A percentile compares a stretch with the other conserved stretches of the same genome.
These are phyloP conservation scores for Drosophila asahinai DNA, from an alignment of 1,140 invertebrate species.

Conservation along the genomic window DNA sequence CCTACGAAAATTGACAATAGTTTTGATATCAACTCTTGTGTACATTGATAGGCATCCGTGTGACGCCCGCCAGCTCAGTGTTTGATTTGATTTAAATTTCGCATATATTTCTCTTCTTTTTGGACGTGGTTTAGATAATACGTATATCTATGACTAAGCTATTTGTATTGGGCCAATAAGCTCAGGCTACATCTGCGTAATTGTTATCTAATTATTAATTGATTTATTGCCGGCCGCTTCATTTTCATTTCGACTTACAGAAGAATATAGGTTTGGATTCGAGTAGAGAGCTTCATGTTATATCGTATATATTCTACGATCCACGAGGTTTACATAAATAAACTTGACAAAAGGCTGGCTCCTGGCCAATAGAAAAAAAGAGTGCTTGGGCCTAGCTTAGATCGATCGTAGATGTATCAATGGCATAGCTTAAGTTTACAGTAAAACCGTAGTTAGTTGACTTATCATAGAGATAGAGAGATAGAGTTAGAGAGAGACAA, in stretches of 20 bases:
- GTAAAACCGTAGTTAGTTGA: constrained; percentile 67
- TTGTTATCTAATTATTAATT: constrained; percentile 31
- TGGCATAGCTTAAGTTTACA: constrained; percentile 64
- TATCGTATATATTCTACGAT: constrained; percentile 23
- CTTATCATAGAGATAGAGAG: constrained; percentile 53
- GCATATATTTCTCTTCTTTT: neutral
- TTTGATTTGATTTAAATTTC: constrained; percentile 34
- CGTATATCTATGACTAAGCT: constrained; percentile 35
- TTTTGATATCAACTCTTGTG: constrained; percentile 70
- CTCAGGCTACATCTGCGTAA: constrained; percentile 45
- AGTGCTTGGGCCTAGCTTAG: constrained; percentile 35
- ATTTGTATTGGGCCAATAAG: constrained; percentile 36
- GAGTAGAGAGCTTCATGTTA: constrained; percentile 33
- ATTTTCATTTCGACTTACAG: neutral
- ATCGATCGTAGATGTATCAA: constrained; percentile 57
- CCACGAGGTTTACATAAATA: constrained; percentile 12
- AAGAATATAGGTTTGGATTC: constrained; percentile 6
- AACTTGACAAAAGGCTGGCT: neutral
- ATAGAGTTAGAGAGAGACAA: constrained; percentile 64
- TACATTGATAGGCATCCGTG: constrained; percentile 44
- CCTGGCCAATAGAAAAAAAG: constrained; percentile 22
- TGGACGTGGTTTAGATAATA: constrained; percentile 56
- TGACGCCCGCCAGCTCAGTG: constrained; percentile 36
- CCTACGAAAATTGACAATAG: constrained; percentile 67
- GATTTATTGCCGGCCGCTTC: constrained; percentile 29